phyloP scores from a whole-genome alignment of 1,140 invertebrate genomes.

The Trichogramma pretiosum region DNA sequence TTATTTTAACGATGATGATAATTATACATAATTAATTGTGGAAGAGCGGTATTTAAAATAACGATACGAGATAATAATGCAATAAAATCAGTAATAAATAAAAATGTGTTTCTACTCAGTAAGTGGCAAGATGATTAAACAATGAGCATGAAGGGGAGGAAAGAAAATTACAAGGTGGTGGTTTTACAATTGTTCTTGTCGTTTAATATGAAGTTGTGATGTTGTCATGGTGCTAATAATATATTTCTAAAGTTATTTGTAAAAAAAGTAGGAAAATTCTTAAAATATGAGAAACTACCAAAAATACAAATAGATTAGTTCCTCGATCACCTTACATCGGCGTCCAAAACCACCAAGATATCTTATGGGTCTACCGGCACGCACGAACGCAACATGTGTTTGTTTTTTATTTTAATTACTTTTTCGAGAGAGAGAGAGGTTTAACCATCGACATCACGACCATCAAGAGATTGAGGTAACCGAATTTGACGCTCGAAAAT shows the following conservation, averaged over 20 bases:
- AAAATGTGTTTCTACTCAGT: slow-evolving; percentile 26
- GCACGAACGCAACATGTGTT: no score
- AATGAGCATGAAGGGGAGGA: slow-evolving; percentile 12
- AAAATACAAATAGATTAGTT: slow-evolving; percentile 22
- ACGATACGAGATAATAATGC: slow-evolving; percentile 31
- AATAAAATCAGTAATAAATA: no score
- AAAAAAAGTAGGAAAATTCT: slow-evolving; percentile 1
- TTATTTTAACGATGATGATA: slow-evolving; percentile 43
- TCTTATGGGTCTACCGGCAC: no score
- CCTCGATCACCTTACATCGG: no score
- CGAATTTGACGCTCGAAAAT: no score
- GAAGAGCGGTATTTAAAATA: slow-evolving; percentile 38
- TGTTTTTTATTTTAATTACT: no score
- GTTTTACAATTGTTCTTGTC: no score
- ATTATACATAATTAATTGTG: slow-evolving; percentile 42
- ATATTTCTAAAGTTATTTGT: slow-evolving; percentile 1
- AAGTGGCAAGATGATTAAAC: slow-evolving; percentile 20
- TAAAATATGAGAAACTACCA: background rate
- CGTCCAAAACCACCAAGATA: no score
- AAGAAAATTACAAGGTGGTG: background rate
- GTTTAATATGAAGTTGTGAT: background rate
- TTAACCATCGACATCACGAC: no score
- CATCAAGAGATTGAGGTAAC: no score
- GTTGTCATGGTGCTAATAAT: background rate
- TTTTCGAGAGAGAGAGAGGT: no score